Evolutionary conservation across 2,113 vertebrate genomes (phyloP), one percentile per base, ranked within the genome.

Genomic region (Ictalurus furcatus): DNA sequence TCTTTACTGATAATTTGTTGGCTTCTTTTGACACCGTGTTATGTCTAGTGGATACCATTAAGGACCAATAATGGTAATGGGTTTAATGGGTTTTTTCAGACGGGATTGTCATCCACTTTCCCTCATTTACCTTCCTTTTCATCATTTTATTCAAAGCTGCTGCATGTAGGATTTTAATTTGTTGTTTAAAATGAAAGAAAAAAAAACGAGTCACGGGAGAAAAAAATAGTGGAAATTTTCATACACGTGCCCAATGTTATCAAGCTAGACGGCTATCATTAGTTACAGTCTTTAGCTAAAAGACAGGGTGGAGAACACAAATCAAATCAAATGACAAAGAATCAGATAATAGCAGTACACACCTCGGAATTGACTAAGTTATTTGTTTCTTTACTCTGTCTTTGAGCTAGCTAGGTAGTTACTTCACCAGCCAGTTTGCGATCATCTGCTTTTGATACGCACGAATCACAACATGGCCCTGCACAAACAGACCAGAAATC

Each of bases 121-220:
- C 61, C n/a, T 58, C 58, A n/a, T 52, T 87, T 85, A 16, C 61
- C 48, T 67, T 16, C 54, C 79, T 40, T 56, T 28, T 61, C 89
- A 84, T 37, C 13, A 28, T 56, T 12, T 58, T 17, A 79, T 82
- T 81, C 37, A 56, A 81, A 71, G 84, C 34, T 84, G 81, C 81
- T 84, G 81, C 1, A 34, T 25, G 81, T 63, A 83, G 30, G 21
- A 4, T 40, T 83, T 25, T 13, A 61, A 83, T 83, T 23, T 40
- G 37, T 63, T 61, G 17, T 40, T 63, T 56, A 56, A 79, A 13
- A 79, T 52, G 12, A 52, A 52, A 79, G 12, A 25, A 40, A 21
- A 44, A 1, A 14, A 4, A 58, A 56, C 30, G 19, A 17, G n/a
- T 61, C 11, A 40, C 6, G 0, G 40, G 37, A 17, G 4, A 84